These are phyloP conservation scores for Dicrostonyx torquatus DNA, from an alignment of 2,797 vertebrate genomes.

Conservation along the genomic window DNA sequence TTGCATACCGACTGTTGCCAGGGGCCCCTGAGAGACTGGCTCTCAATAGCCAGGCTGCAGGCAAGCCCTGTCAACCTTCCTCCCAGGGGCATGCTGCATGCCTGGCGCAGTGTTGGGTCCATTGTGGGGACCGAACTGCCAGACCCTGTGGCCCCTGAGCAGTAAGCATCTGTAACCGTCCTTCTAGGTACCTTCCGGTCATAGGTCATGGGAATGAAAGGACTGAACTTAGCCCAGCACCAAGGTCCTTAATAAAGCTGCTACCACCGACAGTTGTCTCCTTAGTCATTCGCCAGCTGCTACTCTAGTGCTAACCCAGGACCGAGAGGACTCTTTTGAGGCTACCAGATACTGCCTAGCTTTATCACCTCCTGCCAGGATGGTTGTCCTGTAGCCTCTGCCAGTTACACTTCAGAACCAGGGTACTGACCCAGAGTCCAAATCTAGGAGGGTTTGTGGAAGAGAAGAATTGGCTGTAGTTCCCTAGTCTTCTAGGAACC, in stretches of 20 bases:
- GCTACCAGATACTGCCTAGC: background rate
- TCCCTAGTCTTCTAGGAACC: background rate
- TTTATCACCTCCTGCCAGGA: background rate
- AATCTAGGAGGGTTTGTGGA: background rate
- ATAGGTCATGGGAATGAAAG: background rate
- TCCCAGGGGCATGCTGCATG: background rate
- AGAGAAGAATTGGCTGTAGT: background rate
- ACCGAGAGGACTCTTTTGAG: background rate
- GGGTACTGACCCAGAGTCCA: background rate
- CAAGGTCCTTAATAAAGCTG: conserved; percentile 45
- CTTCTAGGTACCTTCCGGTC: background rate
- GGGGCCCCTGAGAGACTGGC: background rate
- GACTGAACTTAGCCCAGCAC: background rate
- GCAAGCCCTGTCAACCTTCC: background rate
- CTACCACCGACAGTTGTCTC: background rate
- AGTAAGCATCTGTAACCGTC: rapidly evolving
- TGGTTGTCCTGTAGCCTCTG: background rate
- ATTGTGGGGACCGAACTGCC: background rate
- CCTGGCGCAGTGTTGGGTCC: background rate
- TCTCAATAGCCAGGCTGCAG: background rate
- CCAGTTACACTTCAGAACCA: background rate
- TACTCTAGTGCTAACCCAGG: background rate
- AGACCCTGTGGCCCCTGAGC: background rate
- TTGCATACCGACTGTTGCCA: background rate
- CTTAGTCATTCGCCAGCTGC: background rate